Percentiles rank a stretch among this genome's conserved stretches.
Evolutionary conservation across 2,113 vertebrate species (phyloP).

Genomic region (Pitta sordida): DNA sequence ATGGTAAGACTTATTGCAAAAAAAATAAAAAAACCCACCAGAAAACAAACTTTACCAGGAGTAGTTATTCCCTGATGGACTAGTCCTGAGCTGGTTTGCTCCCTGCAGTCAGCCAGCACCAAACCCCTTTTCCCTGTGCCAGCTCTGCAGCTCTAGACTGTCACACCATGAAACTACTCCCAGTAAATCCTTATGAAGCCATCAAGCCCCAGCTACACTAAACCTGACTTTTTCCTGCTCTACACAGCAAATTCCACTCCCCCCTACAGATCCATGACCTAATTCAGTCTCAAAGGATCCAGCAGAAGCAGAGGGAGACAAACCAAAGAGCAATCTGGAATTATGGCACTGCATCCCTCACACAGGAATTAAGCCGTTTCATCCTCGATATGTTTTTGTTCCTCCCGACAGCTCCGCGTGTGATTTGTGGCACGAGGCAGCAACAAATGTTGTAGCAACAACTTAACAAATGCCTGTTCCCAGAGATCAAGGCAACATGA

Average conservation of each 20-base stretch:
- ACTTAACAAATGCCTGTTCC: background rate
- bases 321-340: background rate
- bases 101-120: background rate
- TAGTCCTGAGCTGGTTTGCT: background rate
- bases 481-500: background rate
- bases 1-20: background rate
- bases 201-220: background rate
- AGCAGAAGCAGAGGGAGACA: background rate
- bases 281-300: constrained; percentile 47
- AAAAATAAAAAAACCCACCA: background rate
- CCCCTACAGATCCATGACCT: constrained; percentile 39
- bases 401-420: background rate
- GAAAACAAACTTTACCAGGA: background rate
- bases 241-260: background rate
- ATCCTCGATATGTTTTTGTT: background rate
- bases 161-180: background rate
- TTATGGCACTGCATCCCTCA: background rate
- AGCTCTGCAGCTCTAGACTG: background rate
- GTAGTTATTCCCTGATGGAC: background rate
- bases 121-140: background rate
- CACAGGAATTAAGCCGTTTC: background rate
- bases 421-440: background rate
- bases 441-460: background rate
- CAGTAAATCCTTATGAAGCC: background rate
- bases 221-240: background rate